These are phyloP conservation scores for Globodera ellingtonae DNA, from an alignment of 1,140 invertebrate genomes.

Conservation along the genomic window DNA sequence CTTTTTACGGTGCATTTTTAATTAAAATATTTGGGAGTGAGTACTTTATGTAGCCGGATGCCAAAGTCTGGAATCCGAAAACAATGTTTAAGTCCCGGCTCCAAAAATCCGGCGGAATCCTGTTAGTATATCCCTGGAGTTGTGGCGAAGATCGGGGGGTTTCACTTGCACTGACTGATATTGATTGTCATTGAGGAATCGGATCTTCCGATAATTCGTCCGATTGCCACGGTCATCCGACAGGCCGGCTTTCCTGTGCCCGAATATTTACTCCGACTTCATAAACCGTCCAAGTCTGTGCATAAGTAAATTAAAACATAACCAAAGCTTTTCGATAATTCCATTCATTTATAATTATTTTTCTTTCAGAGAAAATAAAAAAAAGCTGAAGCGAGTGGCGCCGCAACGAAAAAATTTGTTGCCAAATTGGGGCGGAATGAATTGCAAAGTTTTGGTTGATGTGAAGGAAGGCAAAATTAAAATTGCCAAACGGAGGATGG, in stretches of 20 bases:
- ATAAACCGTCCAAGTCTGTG: slow-evolving; percentile 55
- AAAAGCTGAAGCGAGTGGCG: slow-evolving; percentile 21
- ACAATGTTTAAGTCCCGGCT: too few relatives aligned
- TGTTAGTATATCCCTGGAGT: neutral
- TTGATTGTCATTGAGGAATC: slow-evolving; percentile 74
- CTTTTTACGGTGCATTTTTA: slow-evolving; percentile 15
- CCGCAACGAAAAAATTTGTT: slow-evolving; percentile 29
- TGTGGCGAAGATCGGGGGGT: too few relatives aligned
- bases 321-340: neutral
- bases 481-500: neutral
- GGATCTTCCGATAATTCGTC: slow-evolving; percentile 69
- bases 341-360: neutral
- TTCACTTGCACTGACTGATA: too few relatives aligned
- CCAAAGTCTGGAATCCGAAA: too few relatives aligned
- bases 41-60: too few relatives aligned
- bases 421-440: slow-evolving; percentile 12
- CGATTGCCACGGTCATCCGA: slow-evolving; percentile 61
- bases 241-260: slow-evolving; percentile 63
- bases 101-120: too few relatives aligned
- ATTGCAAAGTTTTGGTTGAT: slow-evolving; percentile 9
- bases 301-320: neutral
- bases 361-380: slow-evolving; percentile 12
- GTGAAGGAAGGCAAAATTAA: neutral
- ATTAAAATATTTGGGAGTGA: neutral
- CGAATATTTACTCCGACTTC: slow-evolving; percentile 56